Base-by-base conservation (phyloP, 30 jellyfish, hydroid and myxozoan genomes). In the Hydra vulgaris region DNA sequence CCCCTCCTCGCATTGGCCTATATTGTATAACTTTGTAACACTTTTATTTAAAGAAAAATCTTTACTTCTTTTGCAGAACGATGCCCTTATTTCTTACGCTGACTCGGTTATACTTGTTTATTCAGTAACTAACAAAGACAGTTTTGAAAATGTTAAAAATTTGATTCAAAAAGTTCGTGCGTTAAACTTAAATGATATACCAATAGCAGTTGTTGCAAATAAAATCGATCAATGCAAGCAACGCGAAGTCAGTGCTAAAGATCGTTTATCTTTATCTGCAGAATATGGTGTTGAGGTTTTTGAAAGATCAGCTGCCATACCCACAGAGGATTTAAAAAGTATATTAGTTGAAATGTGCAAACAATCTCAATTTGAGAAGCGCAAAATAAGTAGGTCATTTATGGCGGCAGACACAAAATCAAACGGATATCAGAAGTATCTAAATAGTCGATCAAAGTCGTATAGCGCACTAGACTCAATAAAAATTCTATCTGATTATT, bases 261-360 rank as follows among this genome's bases (percentile, higher is more conserved):
- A 83, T 8, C 89, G 89, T 15, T 87, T 82, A 74, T 18, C 87
- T n/a, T 74, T 88, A 19, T 88, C 96, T 7, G 61, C 55, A 16
- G 69, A 77, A 25, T 79, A 84, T 86, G 89, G 84, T 18, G 86
- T 89, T 79, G 71, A 87, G 61, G 80, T 74, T 79, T 85, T 77
- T 16, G 96, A 88, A 77, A 74, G 96, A 72, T 88, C 96, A n/a
- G 96, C 96, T 8, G 93, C 96, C 8, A 73, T 73, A 7, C 81
- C 81, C 53, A 73, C 81, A 5, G 72, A 73, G 0, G 81, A 73
- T 26, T 21, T 73, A 17, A 25, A 22, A 21, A 73, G 81, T 54
- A 17, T 73, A 8, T 21, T 73, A 15, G 21, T 26, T n/a, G 81
- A 73, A 26, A 73, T 73, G 81, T 73, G 53, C 53, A 73, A 21